These are phyloP conservation scores for Redunca redunca DNA, from an alignment of 2,113 vertebrate genomes.

Conservation along the genomic window DNA sequence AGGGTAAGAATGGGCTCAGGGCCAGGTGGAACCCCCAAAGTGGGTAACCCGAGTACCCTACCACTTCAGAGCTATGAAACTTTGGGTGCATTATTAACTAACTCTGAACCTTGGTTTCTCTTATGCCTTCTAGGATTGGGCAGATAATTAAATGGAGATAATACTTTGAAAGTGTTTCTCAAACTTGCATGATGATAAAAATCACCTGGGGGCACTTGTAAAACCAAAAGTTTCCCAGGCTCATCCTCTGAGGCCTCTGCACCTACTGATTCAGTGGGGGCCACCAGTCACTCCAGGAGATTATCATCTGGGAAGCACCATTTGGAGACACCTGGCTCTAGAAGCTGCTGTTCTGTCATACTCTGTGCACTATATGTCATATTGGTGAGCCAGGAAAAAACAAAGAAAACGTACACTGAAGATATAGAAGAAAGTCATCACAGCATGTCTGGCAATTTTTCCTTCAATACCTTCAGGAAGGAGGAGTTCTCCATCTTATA, in stretches of 20 bases:
- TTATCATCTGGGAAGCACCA: not conserved
- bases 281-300: not conserved
- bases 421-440: not conserved
- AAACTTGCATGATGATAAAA: constrained; percentile 3
- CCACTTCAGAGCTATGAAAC: not conserved
- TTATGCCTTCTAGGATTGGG: not conserved
- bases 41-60: not conserved
- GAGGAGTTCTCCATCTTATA: not conserved
- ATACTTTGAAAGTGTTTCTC: constrained; percentile 15
- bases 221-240: not conserved
- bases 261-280: not conserved
- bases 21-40: not conserved
- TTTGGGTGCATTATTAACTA: not conserved
- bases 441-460: not conserved
- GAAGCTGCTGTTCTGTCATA: not conserved
- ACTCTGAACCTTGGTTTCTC: not conserved
- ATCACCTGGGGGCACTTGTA: not conserved
- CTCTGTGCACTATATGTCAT: not conserved
- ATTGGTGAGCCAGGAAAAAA: constrained; percentile 36
- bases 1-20: not conserved
- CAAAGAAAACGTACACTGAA: not conserved
- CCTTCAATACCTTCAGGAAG: not conserved
- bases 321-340: constrained; percentile 13
- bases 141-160: not conserved
- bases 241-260: not conserved